Evolutionary conservation across 2,888 invertebrate species (phyloP), one percentile per base, ranked within the genome.

Genomic region (Tipula confusa): DNA sequence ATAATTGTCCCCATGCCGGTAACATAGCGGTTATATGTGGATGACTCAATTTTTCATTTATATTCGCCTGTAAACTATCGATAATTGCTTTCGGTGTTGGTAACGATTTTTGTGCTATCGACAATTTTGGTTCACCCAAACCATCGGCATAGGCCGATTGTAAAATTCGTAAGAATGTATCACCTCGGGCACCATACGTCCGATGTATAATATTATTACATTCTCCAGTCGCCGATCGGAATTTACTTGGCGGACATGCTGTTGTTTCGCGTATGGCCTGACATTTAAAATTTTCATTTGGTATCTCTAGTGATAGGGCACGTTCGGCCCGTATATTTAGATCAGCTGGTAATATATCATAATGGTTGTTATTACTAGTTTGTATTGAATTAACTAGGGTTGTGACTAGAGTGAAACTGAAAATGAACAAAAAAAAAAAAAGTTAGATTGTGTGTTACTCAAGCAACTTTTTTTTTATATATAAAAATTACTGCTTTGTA

Each of bases 131-230:
- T 84, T 87, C 86, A 79, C 87, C 88, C 0, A 87, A 84, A 24
- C 94, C 93, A 88, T 95, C 94, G 79, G 92, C 92, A 88, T 97
- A 96, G 84, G 92, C 92, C 0, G 95, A 92, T 2, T 93, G 92
- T 85, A 96, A 87, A 18, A 95, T 89, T 85, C 96, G 91, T 43
- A 95, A 89, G 88, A 96, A 95, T 3, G 95, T 92, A 83, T 95
- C 95, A 7, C 95, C 95, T 38, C 96, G 91, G 83, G 94, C 92
- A 0, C 97, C 97, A 95, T 96, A 96, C 29, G 93, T 93, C 1
- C 96, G 92, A 88, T 96, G 95, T 64, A 95, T 91, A 1, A 97
- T 94, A 88, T 97, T 97, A 89, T 97, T 97, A 90, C 97, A 97
- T 87, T 94, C 94, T 0, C 96, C 97, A 81, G 94, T 94, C 0